These are phyloP conservation scores for Bactericera cockerelli DNA, from an alignment of 1,140 invertebrate genomes.

Conservation along the genomic window DNA sequence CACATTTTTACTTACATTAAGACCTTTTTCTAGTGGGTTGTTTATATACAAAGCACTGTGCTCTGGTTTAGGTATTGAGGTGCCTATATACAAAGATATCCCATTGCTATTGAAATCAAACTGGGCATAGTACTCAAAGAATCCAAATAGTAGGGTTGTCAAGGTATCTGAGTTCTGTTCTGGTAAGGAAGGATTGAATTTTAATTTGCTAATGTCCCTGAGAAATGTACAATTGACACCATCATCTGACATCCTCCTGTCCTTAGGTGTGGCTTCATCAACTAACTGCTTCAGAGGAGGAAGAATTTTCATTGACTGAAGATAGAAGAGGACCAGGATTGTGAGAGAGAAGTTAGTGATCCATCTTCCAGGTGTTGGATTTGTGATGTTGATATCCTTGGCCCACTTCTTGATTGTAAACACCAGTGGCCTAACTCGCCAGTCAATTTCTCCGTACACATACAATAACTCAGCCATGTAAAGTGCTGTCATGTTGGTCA, in stretches of 20 bases:
- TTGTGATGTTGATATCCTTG: conserved; percentile 43
- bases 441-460: conserved; percentile 49
- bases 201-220: conserved; percentile 36
- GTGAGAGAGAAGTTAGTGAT: conserved; percentile 78
- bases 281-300: conserved; percentile 43
- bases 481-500: conserved; percentile 56
- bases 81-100: conserved; percentile 52
- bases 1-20: conserved; percentile 78
- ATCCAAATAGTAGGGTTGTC: conserved; percentile 46
- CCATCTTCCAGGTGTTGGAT: conserved; percentile 51
- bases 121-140: conserved; percentile 54
- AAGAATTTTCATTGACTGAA: conserved; percentile 52
- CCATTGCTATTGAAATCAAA: conserved; percentile 58
- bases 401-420: conserved; percentile 68
- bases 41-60: conserved; percentile 54
- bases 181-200: conserved; percentile 29
- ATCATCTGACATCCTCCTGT: conserved; percentile 43
- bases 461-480: conserved; percentile 77
- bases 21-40: conserved; percentile 57
- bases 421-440: conserved; percentile 54
- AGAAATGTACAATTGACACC: conserved; percentile 57
- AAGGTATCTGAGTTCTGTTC: conserved; percentile 33
- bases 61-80: conserved; percentile 45
- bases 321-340: conserved; percentile 61
- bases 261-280: conserved; percentile 30